Evolutionary conservation across 2,888 invertebrate genomes (phyloP).

Genomic region (Mamestra brassicae): DNA sequence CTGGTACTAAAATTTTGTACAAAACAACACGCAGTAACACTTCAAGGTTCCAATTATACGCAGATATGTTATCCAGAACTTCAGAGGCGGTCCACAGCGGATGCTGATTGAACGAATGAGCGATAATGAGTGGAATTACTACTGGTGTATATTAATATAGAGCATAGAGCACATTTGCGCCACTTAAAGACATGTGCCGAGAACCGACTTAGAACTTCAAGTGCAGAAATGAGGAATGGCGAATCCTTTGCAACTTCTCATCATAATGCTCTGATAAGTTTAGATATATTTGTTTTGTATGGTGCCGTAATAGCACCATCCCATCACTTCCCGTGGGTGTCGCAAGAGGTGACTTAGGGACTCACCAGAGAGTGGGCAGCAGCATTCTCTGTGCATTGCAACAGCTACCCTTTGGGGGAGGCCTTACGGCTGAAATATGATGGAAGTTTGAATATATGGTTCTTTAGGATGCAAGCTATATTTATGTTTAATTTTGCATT

Average conservation of each 20-base stretch:
- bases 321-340: no score
- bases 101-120: constrained; percentile 56
- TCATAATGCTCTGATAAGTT: constrained; percentile 4
- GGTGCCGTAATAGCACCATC: no score
- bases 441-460: neutral
- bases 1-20: neutral
- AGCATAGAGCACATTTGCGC: constrained; percentile 30
- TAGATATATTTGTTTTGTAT: neutral
- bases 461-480: neutral
- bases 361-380: no score
- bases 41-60: constrained; percentile 20
- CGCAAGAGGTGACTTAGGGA: no score
- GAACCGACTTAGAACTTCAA: constrained; percentile 8
- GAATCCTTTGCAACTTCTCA: neutral
- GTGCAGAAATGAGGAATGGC: constrained; percentile 25
- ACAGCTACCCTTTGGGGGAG: no score
- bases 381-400: no score
- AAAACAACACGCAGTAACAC: constrained; percentile 11
- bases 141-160: constrained; percentile 23
- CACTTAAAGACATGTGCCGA: constrained; percentile 49
- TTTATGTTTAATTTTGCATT: no score
- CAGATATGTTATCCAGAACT: constrained; percentile 32
- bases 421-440: no score
- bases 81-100: constrained; percentile 42
- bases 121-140: constrained; percentile 48